These are phyloP conservation scores for Lemur catta DNA, from an alignment of 2,797 vertebrate genomes.

Conservation along the genomic window DNA sequence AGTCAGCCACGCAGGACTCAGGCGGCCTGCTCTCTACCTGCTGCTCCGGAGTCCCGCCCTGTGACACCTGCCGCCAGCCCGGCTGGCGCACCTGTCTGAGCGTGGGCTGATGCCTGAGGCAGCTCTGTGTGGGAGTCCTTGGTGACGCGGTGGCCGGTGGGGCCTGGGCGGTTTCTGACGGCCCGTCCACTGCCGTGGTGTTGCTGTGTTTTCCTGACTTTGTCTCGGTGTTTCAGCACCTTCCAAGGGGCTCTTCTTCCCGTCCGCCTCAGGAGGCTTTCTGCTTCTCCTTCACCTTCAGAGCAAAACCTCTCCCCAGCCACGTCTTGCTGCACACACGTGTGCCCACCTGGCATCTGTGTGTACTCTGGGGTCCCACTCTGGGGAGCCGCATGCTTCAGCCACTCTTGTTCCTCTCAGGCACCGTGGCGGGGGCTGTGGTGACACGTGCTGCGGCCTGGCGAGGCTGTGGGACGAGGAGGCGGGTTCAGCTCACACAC, in stretches of 20 bases:
- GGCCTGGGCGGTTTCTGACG: not conserved
- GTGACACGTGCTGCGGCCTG: not conserved
- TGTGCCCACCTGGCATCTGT: accelerated
- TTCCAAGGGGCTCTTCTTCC: not conserved
- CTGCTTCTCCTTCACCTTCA: not conserved
- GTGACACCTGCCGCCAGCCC: not conserved
- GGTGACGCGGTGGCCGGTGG: not conserved
- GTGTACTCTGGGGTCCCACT: not conserved
- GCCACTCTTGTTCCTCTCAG: not conserved
- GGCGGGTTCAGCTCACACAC: not conserved
- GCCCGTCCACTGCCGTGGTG: not conserved
- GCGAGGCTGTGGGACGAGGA: not conserved
- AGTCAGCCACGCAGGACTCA: not conserved
- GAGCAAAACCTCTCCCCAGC: not conserved
- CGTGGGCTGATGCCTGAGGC: not conserved
- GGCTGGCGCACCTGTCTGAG: not conserved
- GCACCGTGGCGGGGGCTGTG: not conserved
- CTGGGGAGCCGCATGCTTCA: not conserved
- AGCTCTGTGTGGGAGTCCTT: not conserved
- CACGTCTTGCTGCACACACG: accelerated
- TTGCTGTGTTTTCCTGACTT: not conserved
- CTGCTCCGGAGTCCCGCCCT: not conserved
- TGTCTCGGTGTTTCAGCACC: too few species aligned
- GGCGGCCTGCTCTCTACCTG: not conserved
- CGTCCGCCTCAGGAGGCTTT: not conserved